Evolutionary conservation across 2,888 invertebrate genomes (phyloP), one percentile per base, ranked within the genome.

Genomic region (Drosophila antonietae): DNA sequence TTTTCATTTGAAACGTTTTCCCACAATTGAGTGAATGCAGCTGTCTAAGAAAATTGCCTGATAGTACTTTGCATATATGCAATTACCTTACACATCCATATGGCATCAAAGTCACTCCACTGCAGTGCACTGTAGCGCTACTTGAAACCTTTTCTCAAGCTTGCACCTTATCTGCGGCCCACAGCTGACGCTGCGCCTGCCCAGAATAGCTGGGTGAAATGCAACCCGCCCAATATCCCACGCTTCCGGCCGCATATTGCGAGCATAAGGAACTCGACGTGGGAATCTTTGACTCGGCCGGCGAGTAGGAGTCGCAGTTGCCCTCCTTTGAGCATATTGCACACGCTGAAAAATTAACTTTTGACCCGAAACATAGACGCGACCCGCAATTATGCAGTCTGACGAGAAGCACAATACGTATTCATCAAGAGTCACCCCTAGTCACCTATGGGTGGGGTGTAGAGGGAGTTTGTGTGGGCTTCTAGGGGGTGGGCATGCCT

Each of bases 311-410:
- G 62, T 59, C 60, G 56, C 51, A 10, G 33, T 44, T 77, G 77
- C 61, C 80, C 80, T 61, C 49, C 56, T 61, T 56, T 62, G 64
- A 44, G 65, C 87, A 86, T 83, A 76, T 75, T 84, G 89, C 89
- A 82, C 82, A 67, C 78, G 69, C 73, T 78, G 80, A 74, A 78
- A 80, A 80, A 88, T 88, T 87, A 89, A 87, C 89, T 89, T 87
- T 79, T 87, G 85, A 89, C 88, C 83, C 77, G 74, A 72, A 59
- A 73, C 74, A 60, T 53, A 53, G 67, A 75, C 65, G 46, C 71
- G 73, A 73, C 78, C 77, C 64, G 76, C 76, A 88, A 86, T 83
- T 86, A 85, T 62, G 47, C 51, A 68, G 62, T 55, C 51, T 31
- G 61, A 33, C 51, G 61, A 73, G 62, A n/a, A 7, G 53, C 39